Base-by-base conservation (phyloP, 1,140 invertebrate genomes). In the Sycobia sp. region DNA sequence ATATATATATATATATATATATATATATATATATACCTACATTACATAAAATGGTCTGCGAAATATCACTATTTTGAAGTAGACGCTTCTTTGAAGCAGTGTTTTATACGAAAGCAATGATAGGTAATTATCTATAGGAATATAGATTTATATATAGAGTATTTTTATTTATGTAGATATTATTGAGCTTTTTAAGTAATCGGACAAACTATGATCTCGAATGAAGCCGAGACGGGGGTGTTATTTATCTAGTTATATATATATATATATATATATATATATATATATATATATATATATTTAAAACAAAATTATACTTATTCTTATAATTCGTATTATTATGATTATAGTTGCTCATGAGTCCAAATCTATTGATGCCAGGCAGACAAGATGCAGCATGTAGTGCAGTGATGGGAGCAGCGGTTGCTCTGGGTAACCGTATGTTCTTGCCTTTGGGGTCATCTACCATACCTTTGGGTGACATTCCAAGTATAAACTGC, bases 341-440 rank as follows among this genome's bases (percentile, higher is more conserved):
- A 1, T 51, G 10, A 13, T 53, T 50, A 3, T 32, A 80, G 74
- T 23, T 80, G 16, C 50, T 81, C 13, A 79, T 80, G 76, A 82
- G 60, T 61, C 75, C 78, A 22, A 81, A 79, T 59, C 56, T 82
- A 16, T 56, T 82, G 0, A 76, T 80, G 69, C 74, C 78, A 10
- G 79, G 77, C 14, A 70, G 77, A 60, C 76, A 80, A 60, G 82
- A 84, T 50, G 73, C 76, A n/a, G 82, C 82, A 32, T 83, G 82
- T 58, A 82, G 74, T 50, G 82, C 82, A 20, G 80, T 84, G 0
- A 80, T 84, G 77, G 82, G 82, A 1, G 81, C 82, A 20, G 82
- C 82, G 1, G 76, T 82, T 7, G 82, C 82, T 16, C 65, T 84
- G 10, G 75, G 78, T 27, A 75, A 78, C 20, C 75, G 77, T 68